Evolutionary conservation across 2,113 vertebrate species (phyloP), one percentile per base, ranked within the genome.

Genomic region (Antennarius striatus): DNA sequence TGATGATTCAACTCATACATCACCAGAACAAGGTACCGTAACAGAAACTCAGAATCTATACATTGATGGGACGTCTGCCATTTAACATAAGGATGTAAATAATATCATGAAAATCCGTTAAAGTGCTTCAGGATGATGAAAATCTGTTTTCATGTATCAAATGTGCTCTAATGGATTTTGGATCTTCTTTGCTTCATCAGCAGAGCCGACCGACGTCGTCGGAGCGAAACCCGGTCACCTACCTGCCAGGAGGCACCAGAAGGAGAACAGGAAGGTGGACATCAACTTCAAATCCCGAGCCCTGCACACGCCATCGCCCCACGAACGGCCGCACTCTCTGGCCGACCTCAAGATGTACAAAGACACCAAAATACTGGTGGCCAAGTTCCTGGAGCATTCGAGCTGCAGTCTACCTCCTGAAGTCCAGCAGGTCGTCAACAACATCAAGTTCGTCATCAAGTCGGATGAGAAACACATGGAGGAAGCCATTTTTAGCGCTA

Each of bases 301-400:
- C 47, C 81, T 91, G 42, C 91, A 81, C 54, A 75, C 53, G 0
- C 82, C 78, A 51, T 69, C 79, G 70, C 86, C 93, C 53, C 90
- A 93, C 15, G 94, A 96, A 63, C 90, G 91, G 14, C 97, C 93
- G 0, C 93, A 84, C 75, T 95, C 95, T 2, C 79, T 96, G 70
- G 95, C 93, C 68, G 96, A 98, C 91, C 94, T 98, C 52, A 95
- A 95, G 86, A 92, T 95, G 83, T 96, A 95, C 73, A 94, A 95
- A 80, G 96, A 98, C 90, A 93, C 95, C 66, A 96, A 96, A 89
- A 94, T 97, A 56, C 80, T 98, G 88, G 97, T 97, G 91, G 95
- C 96, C 42, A 98, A 96, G 60, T 97, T 99, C 82, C 90, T 98
- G 91, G 96, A 98, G 89, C 95, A 97, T 68, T 94, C 97, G 0